phyloP scores from a whole-genome alignment of 2,113 vertebrate species.

The Pseudorectes ferrugineus region DNA sequence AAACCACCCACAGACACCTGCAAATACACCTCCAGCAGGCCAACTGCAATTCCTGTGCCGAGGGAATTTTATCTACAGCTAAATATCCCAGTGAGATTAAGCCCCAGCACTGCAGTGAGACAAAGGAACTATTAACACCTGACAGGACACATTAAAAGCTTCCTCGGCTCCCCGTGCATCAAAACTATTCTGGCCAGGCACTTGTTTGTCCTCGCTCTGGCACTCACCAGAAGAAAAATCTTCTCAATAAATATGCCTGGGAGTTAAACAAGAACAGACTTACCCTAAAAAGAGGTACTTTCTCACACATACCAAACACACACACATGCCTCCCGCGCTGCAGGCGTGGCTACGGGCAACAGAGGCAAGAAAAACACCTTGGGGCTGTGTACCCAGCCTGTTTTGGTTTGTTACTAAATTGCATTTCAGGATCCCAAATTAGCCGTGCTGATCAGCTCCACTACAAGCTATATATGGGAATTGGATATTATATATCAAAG shows the following conservation, averaged over 20 bases:
- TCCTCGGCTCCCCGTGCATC: neutral
- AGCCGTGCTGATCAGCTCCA: neutral
- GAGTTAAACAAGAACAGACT: constrained; percentile 21
- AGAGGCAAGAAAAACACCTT: constrained; percentile 53
- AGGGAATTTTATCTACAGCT: neutral
- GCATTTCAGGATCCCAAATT: neutral
- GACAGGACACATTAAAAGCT: neutral
- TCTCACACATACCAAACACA: constrained; percentile 43
- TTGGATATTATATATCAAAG: neutral
- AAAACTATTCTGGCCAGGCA: neutral
- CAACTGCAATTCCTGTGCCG: neutral
- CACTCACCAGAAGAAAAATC: neutral
- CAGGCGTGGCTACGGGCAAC: constrained; percentile 32
- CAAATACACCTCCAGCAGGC: neutral
- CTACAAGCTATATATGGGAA: neutral
- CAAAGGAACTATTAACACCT: neutral
- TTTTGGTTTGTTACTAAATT: neutral
- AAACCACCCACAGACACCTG: neutral
- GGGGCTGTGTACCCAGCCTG: constrained; percentile 28
- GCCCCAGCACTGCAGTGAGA: neutral
- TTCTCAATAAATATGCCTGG: neutral
- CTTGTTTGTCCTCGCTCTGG: neutral
- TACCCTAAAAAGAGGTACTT: constrained; percentile 30
- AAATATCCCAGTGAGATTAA: neutral
- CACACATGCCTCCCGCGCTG: constrained; percentile 29